Evolutionary conservation across 2,797 vertebrate species (phyloP), one percentile per base, ranked within the genome.

Genomic region (Phrynocephalus guinanensis): DNA sequence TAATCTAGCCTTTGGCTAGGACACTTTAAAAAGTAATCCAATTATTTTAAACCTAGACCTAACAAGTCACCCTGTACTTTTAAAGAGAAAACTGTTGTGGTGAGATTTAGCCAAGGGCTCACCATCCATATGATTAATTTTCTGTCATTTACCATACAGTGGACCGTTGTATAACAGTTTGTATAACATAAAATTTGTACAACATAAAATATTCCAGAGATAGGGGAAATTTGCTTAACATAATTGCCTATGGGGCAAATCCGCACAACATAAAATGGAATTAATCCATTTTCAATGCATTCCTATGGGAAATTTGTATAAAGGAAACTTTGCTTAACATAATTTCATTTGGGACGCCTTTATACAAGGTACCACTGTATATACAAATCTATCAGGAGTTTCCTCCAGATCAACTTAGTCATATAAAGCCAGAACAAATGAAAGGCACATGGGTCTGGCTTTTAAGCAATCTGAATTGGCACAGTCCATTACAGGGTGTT

Each of bases 381-480:
- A 56, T 10, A 56, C 28, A 73, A 79, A 33, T 16, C 28, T 79
- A 5, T 84, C 44, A 73, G 82, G 13, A 79, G 16, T n/a, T 48
- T 83, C 22, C 22, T 78, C 1, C 33, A 71, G 22, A 68, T 52
- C 28, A 79, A 44, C 28, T 79, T 73, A 79, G 22, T 22, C 20
- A 67, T 67, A 20, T 80, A 66, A 73, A 84, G 26, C 3, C 20
- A 66, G n/a, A 88, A 16, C 60, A 88, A 2, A 50, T 28, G n/a
- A 52, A 68, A 82, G 56, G 18, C 24, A 16, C 30, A 3, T 83
- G 38, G 1, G 73, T 70, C 50, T 78, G 10, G 22, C 44, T 75
- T 28, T 48, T 63, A 63, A 79, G 18, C 26, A 73, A 80, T 85
- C 63, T 87, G 93, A 95, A 93, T 1, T 88, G 92, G 96, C 94